phyloP scores from a whole-genome alignment of 2,888 invertebrate species.

The Leucophenga maculata region DNA sequence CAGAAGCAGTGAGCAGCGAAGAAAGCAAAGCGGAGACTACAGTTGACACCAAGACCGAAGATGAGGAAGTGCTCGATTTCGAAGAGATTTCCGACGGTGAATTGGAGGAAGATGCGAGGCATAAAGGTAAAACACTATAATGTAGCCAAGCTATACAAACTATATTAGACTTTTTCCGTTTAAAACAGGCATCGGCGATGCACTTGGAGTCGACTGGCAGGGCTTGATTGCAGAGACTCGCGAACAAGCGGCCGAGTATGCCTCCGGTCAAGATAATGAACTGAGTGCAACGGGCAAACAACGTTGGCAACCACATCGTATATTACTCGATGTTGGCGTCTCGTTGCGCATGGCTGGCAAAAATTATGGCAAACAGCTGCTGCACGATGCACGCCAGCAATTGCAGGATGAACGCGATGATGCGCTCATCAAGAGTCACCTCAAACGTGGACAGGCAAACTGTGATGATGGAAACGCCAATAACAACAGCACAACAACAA shows the following conservation, averaged over 20 bases:
- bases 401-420: slow-evolving; percentile 57
- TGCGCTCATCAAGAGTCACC: slow-evolving; percentile 35
- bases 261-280: slow-evolving; percentile 61
- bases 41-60: slow-evolving; percentile 50
- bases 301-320: slow-evolving; percentile 85
- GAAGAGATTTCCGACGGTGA: slow-evolving; percentile 94
- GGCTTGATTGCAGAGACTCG: slow-evolving; percentile 87
- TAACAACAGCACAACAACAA: slow-evolving; percentile 26
- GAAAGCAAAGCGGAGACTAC: slow-evolving; percentile 33
- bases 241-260: slow-evolving; percentile 56
- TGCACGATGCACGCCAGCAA: slow-evolving; percentile 68
- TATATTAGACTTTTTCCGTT: not conserved
- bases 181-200: slow-evolving; percentile 80
- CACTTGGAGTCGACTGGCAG: slow-evolving; percentile 96
- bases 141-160: too few relatives aligned
- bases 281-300: slow-evolving; percentile 77
- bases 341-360: slow-evolving; percentile 85
- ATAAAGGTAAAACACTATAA: slow-evolving; percentile 70
- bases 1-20: slow-evolving; percentile 37
- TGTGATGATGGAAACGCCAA: slow-evolving; percentile 35
- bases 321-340: slow-evolving; percentile 86
- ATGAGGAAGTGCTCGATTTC: slow-evolving; percentile 79
- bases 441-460: slow-evolving; percentile 46
- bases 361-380: slow-evolving; percentile 73
- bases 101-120: slow-evolving; percentile 86